Evolutionary conservation across 1,140 invertebrate species (phyloP).

Genomic region (Babylonia areolata): DNA sequence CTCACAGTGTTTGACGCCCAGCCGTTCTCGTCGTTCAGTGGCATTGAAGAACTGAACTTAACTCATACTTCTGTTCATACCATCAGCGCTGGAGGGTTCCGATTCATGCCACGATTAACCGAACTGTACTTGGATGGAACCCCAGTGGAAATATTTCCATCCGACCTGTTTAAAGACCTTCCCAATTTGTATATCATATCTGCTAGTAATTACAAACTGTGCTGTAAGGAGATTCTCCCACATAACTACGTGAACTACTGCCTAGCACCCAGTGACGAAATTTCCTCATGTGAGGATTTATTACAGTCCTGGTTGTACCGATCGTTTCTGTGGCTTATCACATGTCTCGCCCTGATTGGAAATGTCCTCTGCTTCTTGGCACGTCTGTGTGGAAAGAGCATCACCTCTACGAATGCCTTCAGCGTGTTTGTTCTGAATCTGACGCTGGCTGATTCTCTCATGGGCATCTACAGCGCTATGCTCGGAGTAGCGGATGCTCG

Average conservation of each 20-base stretch:
- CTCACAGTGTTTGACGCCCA: too few relatives aligned
- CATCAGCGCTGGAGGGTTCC: background rate
- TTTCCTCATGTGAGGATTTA: conserved; percentile 18
- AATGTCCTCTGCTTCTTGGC: conserved; percentile 47
- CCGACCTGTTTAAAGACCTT: background rate
- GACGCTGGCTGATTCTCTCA: conserved; percentile 58
- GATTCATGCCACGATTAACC: background rate
- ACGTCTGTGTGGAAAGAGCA: background rate
- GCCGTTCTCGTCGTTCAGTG: background rate
- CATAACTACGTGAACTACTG: background rate
- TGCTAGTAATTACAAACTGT: too few relatives aligned
- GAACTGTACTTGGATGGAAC: too few relatives aligned
- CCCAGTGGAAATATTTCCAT: background rate
- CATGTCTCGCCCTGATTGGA: conserved; percentile 46
- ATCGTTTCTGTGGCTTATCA: conserved; percentile 50
- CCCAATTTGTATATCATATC: too few relatives aligned
- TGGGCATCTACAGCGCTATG: conserved; percentile 63
- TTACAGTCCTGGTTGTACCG: too few relatives aligned
- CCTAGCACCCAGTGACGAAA: background rate
- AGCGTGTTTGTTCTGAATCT: conserved; percentile 56
- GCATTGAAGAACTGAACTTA: too few relatives aligned
- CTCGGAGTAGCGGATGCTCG: conserved; percentile 55
- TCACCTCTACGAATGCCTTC: background rate
- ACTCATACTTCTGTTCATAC: too few relatives aligned
- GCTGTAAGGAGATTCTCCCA: background rate